Percentiles rank a stretch among this genome's conserved stretches.
Conservation (phyloP, 2,113 vertebrate genomes). For the Geothlypis trichas region DNA sequence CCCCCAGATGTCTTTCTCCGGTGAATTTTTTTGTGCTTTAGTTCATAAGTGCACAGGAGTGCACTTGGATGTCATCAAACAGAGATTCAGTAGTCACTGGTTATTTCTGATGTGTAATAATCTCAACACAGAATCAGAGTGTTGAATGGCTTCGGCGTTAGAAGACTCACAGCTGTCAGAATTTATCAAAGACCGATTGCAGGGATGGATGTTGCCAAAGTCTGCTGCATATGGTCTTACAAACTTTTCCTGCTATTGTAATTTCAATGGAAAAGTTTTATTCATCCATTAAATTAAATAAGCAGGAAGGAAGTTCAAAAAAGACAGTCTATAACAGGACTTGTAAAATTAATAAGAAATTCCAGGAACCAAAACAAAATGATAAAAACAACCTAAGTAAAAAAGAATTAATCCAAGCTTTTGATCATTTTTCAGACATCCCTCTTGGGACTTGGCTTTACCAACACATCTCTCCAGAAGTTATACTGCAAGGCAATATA, state of each 20-base stretch:
- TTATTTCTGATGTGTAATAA: neutral
- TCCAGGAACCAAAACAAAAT: neutral
- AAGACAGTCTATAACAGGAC: neutral
- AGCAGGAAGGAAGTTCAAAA: slow-evolving; percentile 9
- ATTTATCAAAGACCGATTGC: neutral
- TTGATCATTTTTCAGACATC: slow-evolving; percentile 44
- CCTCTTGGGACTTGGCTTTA: slow-evolving; percentile 17
- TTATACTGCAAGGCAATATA: slow-evolving; percentile 25
- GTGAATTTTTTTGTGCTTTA: neutral
- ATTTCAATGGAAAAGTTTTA: neutral
- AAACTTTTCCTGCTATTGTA: neutral
- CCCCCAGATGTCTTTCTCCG: neutral
- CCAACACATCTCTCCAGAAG: neutral
- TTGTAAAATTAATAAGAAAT: slow-evolving; percentile 33
- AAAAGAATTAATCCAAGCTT: slow-evolving; percentile 16
- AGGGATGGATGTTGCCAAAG: neutral
- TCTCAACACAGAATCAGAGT: neutral
- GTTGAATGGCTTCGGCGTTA: neutral
- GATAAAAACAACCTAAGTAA: neutral
- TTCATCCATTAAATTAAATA: neutral
- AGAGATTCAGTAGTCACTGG: neutral
- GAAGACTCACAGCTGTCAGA: neutral
- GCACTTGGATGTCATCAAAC: neutral
- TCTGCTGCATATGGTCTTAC: neutral
- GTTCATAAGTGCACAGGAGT: neutral